These are phyloP conservation scores for Scytalopus superciliaris DNA, from an alignment of 2,113 vertebrate species.

Conservation along the genomic window DNA sequence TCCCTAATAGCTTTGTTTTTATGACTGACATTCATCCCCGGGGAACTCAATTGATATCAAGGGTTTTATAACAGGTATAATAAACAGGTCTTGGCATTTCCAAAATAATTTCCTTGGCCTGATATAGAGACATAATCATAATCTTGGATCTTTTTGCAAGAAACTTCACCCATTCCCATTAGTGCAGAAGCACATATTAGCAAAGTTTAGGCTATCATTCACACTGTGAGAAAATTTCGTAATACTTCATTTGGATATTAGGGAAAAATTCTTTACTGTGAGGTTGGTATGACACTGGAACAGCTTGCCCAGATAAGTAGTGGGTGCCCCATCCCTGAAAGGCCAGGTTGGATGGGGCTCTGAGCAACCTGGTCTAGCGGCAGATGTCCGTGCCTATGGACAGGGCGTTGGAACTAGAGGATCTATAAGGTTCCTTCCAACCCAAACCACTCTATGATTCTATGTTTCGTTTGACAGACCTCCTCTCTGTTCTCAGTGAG, in stretches of 20 bases:
- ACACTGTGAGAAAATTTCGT: not conserved
- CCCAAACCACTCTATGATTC: not conserved
- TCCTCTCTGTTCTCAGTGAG: not conserved
- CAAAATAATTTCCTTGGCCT: not conserved
- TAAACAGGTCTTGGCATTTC: not conserved
- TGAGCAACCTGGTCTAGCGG: not conserved
- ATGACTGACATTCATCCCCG: not conserved
- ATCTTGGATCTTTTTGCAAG: not conserved
- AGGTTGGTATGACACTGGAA: not conserved
- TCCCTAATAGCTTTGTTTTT: not conserved
- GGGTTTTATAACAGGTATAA: not conserved
- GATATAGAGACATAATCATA: not conserved
- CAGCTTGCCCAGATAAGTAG: not conserved
- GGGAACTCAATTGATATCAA: not conserved
- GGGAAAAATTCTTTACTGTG: not conserved
- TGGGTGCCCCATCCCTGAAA: not conserved
- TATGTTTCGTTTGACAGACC: rapidly evolving
- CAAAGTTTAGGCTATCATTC: not conserved
- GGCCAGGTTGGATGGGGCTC: not conserved
- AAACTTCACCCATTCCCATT: not conserved
- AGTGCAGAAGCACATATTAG: not conserved
- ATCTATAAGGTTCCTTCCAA: not conserved
- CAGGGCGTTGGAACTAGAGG: too few species aligned
- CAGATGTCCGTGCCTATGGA: not conserved
- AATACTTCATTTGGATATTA: not conserved